Evolutionary conservation across 2,113 vertebrate genomes (phyloP).

Genomic region (Rattus norvegicus): DNA sequence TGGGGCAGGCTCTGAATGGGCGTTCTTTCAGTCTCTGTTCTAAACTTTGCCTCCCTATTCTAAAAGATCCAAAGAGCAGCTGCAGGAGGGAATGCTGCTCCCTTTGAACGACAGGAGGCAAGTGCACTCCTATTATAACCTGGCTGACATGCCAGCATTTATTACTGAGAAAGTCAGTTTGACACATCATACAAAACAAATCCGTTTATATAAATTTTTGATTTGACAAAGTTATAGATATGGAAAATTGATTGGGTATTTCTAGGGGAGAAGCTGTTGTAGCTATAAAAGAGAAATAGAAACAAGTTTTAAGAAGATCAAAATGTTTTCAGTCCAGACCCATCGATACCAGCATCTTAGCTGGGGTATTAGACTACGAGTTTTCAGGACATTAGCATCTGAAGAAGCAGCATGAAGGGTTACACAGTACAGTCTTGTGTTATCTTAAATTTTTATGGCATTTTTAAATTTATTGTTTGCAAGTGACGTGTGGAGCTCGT

Average conservation of each 20-base stretch:
- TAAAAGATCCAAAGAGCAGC: not conserved
- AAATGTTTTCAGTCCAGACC: not conserved
- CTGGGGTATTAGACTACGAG: not conserved
- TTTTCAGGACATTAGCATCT: not conserved
- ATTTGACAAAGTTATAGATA: not conserved
- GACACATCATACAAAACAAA: not conserved
- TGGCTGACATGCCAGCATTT: not conserved
- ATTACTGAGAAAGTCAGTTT: not conserved
- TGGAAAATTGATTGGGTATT: not conserved
- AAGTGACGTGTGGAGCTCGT: not conserved
- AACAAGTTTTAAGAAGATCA: not conserved
- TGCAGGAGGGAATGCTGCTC: no score
- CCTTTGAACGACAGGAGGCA: no score
- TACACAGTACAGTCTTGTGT: not conserved
- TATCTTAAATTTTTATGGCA: not conserved
- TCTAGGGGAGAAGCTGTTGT: not conserved
- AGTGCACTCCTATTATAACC: not conserved
- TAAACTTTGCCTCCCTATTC: no score
- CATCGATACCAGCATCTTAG: not conserved
- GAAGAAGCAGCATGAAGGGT: not conserved
- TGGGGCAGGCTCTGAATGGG: no score
- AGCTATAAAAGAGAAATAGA: not conserved
- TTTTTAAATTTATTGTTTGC: not conserved
- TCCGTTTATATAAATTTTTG: not conserved
- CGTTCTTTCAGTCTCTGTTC: no score